Percentiles rank a stretch among this genome's conserved stretches.
These are phyloP conservation scores for Hartigia nigra DNA, from an alignment of 2,888 invertebrate genomes.

Conservation along the genomic window DNA sequence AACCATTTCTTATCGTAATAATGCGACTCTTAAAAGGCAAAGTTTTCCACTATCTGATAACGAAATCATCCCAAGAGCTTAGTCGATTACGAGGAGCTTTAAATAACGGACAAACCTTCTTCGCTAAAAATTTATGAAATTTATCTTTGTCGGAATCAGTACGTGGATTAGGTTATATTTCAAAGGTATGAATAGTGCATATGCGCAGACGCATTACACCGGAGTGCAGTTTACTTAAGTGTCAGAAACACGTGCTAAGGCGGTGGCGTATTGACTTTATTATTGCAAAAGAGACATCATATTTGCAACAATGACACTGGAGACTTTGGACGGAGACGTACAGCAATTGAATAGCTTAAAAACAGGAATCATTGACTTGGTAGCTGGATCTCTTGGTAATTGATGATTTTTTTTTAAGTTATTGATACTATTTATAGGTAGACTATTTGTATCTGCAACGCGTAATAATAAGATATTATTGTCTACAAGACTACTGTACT, in stretches of 20 bases:
- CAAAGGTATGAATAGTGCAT: background rate
- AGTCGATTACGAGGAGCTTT: background rate
- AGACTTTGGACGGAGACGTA: conserved; percentile 29
- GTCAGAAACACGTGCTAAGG: conserved; percentile 29
- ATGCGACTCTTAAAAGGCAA: background rate
- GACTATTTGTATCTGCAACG: background rate
- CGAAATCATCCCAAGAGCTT: background rate
- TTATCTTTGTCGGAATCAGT: background rate
- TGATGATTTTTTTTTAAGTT: background rate
- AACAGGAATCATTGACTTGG: conserved; percentile 82
- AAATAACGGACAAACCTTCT: background rate
- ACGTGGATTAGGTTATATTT: background rate
- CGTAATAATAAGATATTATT: background rate
- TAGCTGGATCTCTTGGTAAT: conserved; percentile 84
- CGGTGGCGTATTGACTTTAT: background rate
- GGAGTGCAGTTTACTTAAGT: conserved; percentile 9
- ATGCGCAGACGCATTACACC: background rate
- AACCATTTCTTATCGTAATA: background rate
- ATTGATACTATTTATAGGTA: background rate
- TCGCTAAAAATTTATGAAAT: background rate
- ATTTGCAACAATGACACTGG: conserved; percentile 40
- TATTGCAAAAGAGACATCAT: background rate
- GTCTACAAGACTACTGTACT: background rate
- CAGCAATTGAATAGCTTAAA: conserved; percentile 63
- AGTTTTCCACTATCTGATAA: background rate